phyloP scores from a whole-genome alignment of 2,888 invertebrate genomes.

The Pterobdella sp. region DNA sequence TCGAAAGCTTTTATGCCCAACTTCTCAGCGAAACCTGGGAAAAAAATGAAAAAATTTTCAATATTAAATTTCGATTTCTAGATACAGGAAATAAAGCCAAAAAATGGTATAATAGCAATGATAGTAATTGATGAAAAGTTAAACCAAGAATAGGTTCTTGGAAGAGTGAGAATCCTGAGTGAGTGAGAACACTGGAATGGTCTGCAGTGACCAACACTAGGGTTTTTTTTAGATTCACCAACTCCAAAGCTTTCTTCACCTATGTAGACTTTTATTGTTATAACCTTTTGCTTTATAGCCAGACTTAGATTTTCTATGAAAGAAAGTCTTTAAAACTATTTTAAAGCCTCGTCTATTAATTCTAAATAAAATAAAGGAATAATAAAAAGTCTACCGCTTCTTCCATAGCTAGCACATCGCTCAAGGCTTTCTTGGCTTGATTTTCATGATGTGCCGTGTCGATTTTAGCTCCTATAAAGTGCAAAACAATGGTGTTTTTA shows the following conservation, averaged over 20 bases:
- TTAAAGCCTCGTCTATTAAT: too few relatives aligned
- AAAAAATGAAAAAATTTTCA: not conserved
- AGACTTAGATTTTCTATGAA: too few relatives aligned
- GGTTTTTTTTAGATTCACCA: conserved; percentile 62
- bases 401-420: conserved; percentile 71
- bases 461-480: conserved; percentile 45
- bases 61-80: not conserved
- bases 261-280: too few relatives aligned
- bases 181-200: conserved; percentile 49
- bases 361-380: too few relatives aligned
- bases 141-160: conserved; percentile 46
- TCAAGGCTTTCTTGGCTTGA: conserved; percentile 56
- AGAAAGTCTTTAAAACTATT: too few relatives aligned
- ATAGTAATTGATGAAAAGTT: not conserved
- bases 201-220: conserved; percentile 62
- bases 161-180: conserved; percentile 45
- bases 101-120: not conserved
- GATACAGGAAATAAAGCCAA: not conserved
- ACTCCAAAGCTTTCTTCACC: conserved; percentile 58
- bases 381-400: conserved; percentile 63
- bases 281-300: too few relatives aligned
- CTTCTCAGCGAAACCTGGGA: not conserved
- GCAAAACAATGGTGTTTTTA: not conserved
- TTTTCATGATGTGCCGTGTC: conserved; percentile 60
- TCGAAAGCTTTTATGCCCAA: conserved; percentile 22